Evolutionary conservation across 2,888 invertebrate species (phyloP), one percentile per base, ranked within the genome.

Genomic region (Siphlonurus alternatus): DNA sequence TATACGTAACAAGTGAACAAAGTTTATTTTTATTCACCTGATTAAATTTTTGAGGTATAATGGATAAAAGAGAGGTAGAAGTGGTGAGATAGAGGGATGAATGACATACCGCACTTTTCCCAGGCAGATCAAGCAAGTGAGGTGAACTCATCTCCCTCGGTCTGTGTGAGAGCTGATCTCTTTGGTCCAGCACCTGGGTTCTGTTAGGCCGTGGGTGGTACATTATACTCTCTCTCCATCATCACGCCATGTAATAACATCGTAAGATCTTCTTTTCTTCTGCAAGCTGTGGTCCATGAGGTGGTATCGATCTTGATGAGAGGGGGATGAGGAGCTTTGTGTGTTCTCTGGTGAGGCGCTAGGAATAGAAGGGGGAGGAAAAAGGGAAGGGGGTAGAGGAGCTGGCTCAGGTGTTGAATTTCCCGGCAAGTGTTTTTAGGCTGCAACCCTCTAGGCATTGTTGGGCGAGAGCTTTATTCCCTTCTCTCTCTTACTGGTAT

Each of bases 341-440:
- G 38, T 10, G 38, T 38, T 38, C 15, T 38, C 15, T 38, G 5
- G 38, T 38, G 38, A 38, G 38, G 38, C 38, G 38, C 15, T 38
- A 38, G 38, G 15, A n/a, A n/a, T n/a, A n/a, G n/a, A n/a, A n/a
- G 15, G 38, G 15, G 38, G 38, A 10, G 38, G 38, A 38, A 15
- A 38, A 15, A 38, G 5, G 15, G 5, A 38, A 38, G 7, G 38
- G 5, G 15, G 38, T n/a, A n/a, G n/a, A n/a, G n/a, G n/a, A n/a
- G n/a, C n/a, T n/a, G 53, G 5, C 56, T 56, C 56, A 56, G 56
- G 56, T 56, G 56, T 56, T 56, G 56, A 56, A 56, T 20, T 56
- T 56, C 56, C 56, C 56, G 56, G 56, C 56, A 56, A 56, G 56
- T 56, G 56, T 56, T 56, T 56, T 56, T 38, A 38, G 38, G 38